phyloP scores from a whole-genome alignment of 2,113 vertebrate genomes.

The Mesocricetus auratus region DNA sequence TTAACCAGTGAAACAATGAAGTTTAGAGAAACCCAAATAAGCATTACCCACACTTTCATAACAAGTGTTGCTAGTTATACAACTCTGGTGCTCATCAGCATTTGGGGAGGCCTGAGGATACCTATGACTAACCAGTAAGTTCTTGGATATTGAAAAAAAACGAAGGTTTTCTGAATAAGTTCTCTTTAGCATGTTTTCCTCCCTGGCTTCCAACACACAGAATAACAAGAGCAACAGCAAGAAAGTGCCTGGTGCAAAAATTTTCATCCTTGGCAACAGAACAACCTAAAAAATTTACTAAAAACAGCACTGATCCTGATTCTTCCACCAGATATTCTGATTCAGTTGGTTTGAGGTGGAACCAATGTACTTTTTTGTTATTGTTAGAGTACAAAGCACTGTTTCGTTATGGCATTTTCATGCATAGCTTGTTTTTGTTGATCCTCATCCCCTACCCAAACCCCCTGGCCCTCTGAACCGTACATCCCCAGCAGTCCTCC shows the following conservation, averaged over 20 bases:
- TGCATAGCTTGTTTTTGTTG: neutral
- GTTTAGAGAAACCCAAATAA: neutral
- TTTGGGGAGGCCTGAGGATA: neutral
- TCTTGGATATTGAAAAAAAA: slow-evolving; percentile 18
- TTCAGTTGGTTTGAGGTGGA: neutral
- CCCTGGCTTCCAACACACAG: neutral
- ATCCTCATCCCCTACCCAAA: neutral
- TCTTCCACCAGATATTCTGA: slow-evolving; percentile 37
- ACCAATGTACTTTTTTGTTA: neutral
- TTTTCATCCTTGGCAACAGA: neutral
- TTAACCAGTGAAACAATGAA: neutral
- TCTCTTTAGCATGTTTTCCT: neutral
- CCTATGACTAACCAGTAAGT: neutral
- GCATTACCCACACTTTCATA: neutral
- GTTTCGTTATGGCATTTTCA: neutral
- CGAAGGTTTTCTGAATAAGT: neutral
- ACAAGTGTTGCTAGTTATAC: neutral
- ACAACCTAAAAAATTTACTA: slow-evolving; percentile 27
- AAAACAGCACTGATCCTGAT: slow-evolving; percentile 17
- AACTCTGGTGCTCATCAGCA: neutral
- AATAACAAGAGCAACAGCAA: neutral
- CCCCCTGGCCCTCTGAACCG: neutral
- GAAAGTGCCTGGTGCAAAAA: neutral
- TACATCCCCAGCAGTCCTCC: neutral
- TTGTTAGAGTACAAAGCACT: neutral